phyloP scores from a whole-genome alignment of 2,888 invertebrate species.

The Caenorhabditis afra region DNA sequence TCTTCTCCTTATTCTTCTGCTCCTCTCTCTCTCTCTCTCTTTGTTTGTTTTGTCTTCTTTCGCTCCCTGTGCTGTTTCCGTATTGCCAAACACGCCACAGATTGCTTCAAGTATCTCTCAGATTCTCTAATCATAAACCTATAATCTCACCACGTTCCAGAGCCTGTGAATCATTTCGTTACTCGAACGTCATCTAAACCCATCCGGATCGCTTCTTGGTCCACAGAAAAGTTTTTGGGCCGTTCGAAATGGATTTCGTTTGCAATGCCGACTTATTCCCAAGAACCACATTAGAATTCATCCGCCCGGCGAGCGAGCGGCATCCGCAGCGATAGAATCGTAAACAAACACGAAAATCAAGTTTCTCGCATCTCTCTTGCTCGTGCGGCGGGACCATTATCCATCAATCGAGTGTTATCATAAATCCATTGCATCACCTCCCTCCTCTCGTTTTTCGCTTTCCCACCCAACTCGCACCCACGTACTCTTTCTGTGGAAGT shows the following conservation, averaged over 20 bases:
- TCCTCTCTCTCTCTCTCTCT: not conserved
- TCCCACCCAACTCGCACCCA: conserved; percentile 18
- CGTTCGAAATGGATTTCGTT: conserved; percentile 13
- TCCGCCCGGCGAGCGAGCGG: conserved; percentile 6
- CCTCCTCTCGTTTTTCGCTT: conserved; percentile 11
- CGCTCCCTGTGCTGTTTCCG: not conserved
- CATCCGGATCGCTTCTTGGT: too few relatives aligned
- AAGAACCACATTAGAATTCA: conserved; percentile 46
- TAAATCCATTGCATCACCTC: conserved; percentile 41
- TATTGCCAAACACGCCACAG: not conserved
- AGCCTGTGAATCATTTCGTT: too few relatives aligned
- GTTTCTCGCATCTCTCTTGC: conserved; percentile 34
- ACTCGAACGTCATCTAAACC: too few relatives aligned
- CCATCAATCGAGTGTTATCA: conserved; percentile 53
- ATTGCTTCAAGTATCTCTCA: not conserved
- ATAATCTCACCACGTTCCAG: too few relatives aligned
- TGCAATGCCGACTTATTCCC: conserved; percentile 12
- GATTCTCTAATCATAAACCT: too few relatives aligned
- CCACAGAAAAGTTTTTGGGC: too few relatives aligned
- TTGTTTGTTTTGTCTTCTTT: not conserved
- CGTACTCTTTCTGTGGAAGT: conserved; percentile 29
- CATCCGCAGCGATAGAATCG: conserved; percentile 12
- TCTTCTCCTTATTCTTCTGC: not conserved
- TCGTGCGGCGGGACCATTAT: conserved; percentile 33
- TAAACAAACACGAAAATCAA: conserved; percentile 55